These are phyloP conservation scores for Pseudococcus longispinus DNA, from an alignment of 2,888 invertebrate species.

Conservation along the genomic window DNA sequence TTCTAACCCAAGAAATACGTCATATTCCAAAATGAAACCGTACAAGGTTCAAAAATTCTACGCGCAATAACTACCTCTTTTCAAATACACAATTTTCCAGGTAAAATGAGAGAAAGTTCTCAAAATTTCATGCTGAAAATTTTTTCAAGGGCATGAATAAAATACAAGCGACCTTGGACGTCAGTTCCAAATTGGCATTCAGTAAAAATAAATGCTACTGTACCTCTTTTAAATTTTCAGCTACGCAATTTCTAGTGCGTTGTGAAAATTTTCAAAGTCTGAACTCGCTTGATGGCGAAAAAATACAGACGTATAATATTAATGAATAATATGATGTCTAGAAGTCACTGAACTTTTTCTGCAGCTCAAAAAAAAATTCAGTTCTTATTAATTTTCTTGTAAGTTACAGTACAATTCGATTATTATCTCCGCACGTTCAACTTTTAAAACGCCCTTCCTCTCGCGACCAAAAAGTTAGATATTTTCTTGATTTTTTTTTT, in stretches of 20 bases:
- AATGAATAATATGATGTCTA: neutral
- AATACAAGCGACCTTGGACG: neutral
- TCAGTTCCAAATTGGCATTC: neutral
- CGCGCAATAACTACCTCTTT: neutral
- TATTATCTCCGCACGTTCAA: neutral
- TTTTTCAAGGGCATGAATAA: neutral
- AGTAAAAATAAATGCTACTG: neutral
- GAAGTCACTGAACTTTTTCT: neutral
- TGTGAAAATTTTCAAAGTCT: neutral
- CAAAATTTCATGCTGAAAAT: neutral
- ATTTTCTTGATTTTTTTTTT: too few relatives aligned
- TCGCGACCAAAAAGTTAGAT: too few relatives aligned
- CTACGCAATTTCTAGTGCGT: neutral
- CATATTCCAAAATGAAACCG: neutral
- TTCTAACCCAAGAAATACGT: too few relatives aligned
- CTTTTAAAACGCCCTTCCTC: too few relatives aligned
- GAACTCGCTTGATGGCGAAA: neutral
- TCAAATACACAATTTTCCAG: neutral
- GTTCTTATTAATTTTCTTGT: neutral
- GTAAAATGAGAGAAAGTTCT: neutral
- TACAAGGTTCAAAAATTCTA: neutral
- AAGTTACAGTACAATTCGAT: neutral
- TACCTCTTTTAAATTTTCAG: neutral
- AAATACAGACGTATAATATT: neutral
- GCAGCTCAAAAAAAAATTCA: neutral